Evolutionary conservation across 2,797 vertebrate genomes (phyloP).

Genomic region (Philypnodon macrostomus): DNA sequence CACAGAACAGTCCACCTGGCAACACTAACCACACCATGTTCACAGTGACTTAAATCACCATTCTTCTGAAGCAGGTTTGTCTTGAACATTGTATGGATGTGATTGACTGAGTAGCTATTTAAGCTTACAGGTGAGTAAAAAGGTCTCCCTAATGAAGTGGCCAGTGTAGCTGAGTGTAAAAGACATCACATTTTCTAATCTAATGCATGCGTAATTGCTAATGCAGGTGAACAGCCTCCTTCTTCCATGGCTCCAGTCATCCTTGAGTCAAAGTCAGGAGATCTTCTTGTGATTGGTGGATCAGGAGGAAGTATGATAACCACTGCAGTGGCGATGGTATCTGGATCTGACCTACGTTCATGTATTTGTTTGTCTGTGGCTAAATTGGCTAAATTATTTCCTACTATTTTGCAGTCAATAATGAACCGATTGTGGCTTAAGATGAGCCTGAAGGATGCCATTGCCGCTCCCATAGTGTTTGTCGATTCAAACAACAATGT

Average conservation of each 20-base stretch:
- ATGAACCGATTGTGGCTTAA: slow-evolving; percentile 88
- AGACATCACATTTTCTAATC: no score
- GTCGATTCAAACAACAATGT: slow-evolving; percentile 53
- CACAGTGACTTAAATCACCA: no score
- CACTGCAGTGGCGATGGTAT: slow-evolving; percentile 83
- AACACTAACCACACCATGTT: no score
- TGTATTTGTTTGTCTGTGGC: slow-evolving; percentile 11
- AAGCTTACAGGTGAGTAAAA: no score
- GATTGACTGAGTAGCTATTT: no score
- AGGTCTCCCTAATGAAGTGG: no score
- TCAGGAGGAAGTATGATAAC: slow-evolving; percentile 85
- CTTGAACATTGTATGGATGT: no score
- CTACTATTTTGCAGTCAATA: slow-evolving; percentile 70
- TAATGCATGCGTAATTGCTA: slow-evolving; percentile 9
- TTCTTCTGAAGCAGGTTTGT: no score
- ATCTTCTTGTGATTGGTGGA: slow-evolving; percentile 86
- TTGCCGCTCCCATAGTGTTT: slow-evolving; percentile 75
- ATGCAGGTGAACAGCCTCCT: slow-evolving; percentile 86
- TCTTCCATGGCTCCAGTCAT: slow-evolving; percentile 90
- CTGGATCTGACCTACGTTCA: no score
- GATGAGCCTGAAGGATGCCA: slow-evolving; percentile 76
- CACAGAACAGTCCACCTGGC: no score
- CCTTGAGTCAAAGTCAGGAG: slow-evolving; percentile 72
- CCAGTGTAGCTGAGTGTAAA: no score
- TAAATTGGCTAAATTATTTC: slow-evolving; percentile 15